Evolutionary conservation across 2,797 vertebrate species (phyloP).

Genomic region (Muscicapa striata): DNA sequence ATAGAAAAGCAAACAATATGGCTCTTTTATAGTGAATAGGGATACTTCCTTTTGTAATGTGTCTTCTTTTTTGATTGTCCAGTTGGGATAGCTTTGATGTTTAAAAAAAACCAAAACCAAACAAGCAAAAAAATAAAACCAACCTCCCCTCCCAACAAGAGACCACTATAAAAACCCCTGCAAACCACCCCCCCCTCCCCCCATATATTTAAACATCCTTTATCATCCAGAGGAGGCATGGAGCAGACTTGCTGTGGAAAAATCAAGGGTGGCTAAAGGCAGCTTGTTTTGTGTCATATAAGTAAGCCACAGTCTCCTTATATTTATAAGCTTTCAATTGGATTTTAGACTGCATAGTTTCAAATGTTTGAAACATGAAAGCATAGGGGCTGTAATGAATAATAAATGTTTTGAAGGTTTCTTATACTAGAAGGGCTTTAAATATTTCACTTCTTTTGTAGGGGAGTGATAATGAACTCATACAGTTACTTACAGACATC

Average conservation of each 20-base stretch:
- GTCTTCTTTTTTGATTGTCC: neutral
- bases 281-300: neutral
- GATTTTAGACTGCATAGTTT: neutral
- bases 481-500: conserved; percentile 87
- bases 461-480: conserved; percentile 90
- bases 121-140: neutral
- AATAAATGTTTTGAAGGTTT: neutral
- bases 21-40: neutral
- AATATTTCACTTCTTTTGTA: conserved; percentile 61
- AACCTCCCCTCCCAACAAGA: neutral
- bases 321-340: neutral
- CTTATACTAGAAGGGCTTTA: neutral
- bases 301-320: neutral
- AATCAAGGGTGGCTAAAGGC: neutral
- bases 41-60: neutral
- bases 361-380: neutral
- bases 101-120: neutral
- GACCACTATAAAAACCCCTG: neutral
- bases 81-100: neutral
- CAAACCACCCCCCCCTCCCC: too few relatives aligned
- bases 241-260: neutral
- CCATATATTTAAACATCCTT: neutral
- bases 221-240: neutral
- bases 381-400: neutral
- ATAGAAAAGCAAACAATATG: neutral